Percentiles rank a stretch among this genome's conserved stretches.
Conservation (phyloP, 2,888 invertebrate species). For the Dicycla oo region DNA sequence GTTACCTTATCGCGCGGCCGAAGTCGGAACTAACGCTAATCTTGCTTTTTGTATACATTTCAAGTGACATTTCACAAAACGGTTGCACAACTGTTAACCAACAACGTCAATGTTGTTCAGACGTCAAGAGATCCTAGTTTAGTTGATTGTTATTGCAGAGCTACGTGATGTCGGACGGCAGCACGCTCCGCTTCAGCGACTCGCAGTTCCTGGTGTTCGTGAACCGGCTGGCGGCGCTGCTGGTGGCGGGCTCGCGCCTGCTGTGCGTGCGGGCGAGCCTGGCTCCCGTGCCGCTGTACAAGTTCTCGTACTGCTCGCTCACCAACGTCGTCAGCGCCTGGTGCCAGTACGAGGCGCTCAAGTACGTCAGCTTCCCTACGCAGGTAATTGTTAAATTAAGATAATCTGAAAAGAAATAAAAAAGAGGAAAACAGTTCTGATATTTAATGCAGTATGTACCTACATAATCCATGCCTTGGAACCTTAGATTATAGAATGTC, state of each 20-base stretch:
- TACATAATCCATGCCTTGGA: no score
- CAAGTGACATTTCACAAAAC: no score
- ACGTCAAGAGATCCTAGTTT: no score
- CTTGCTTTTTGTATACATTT: no score
- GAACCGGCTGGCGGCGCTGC: slow-evolving; percentile 97
- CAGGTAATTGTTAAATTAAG: slow-evolving; percentile 91
- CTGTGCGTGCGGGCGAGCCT: slow-evolving; percentile 90
- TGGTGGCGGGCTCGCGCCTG: slow-evolving; percentile 90
- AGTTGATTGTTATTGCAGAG: slow-evolving; percentile 80
- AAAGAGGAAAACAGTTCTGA: no score
- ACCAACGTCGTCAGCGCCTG: slow-evolving; percentile 99
- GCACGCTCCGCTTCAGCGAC: slow-evolving; percentile 94
- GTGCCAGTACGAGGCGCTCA: slow-evolving; percentile 99
- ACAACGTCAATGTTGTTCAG: background rate
- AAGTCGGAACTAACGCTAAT: no score
- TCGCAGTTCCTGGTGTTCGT: slow-evolving; percentile 99
- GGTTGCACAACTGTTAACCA: no score
- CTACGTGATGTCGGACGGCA: slow-evolving; percentile 92
- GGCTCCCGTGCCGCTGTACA: slow-evolving; percentile 96
- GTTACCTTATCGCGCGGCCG: no score
- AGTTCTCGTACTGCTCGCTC: slow-evolving; percentile 98
- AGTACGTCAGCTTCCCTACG: slow-evolving; percentile 99
- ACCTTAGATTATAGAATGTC: no score
- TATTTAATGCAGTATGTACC: no score
- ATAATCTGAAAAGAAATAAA: no score